Base-by-base conservation (phyloP, 1,140 invertebrate genomes). In the Zaprionus gabonicus region DNA sequence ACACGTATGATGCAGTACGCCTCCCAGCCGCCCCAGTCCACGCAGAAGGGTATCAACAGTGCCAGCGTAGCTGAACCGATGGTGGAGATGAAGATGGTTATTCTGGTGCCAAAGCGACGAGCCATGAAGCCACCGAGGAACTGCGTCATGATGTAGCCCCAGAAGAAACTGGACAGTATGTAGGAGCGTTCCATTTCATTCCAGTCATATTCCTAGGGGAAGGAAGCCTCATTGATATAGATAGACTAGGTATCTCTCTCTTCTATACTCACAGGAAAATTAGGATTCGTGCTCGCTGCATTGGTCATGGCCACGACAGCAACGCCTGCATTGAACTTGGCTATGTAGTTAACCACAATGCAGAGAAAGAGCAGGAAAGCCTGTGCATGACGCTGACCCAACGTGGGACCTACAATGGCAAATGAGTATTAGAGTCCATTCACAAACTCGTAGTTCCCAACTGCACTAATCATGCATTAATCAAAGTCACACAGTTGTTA, bases 101-200 rank as follows among this genome's bases (percentile, higher is more conserved):
- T 92, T 82, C 95, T 95, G 0, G 95, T 93, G 10, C 96, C 96
- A 62, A 94, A 95, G 6, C 92, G 94, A 64, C 95, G 94, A 1
- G 95, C 95, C 0, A 96, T 72, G 71, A 95, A 94, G 1, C 96
- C 96, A 0, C 95, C 96, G 0, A 96, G 95, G 3, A 97, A 94
- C 66, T 93, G 92, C 0, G 95, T 94, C 3, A 93, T 36, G 1
- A 94, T 86, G 66, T 94, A 94, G 13, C 94, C 94, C 94, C 94
- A 95, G 69, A 95, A 96, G 80, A 96, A 96, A 4, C 96, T 94
- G 13, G 94, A 94, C 1, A 96, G 78, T 31, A 95, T 94, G 2
- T 94, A 81, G 9, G 94, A 94, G 71, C 95, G 94, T n/a, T 91
- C 81, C 20, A 91, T 74, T 76, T 93, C 72, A 75, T 92, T 91